phyloP scores from a whole-genome alignment of 2,797 vertebrate species.

The Acanthiza pusilla region DNA sequence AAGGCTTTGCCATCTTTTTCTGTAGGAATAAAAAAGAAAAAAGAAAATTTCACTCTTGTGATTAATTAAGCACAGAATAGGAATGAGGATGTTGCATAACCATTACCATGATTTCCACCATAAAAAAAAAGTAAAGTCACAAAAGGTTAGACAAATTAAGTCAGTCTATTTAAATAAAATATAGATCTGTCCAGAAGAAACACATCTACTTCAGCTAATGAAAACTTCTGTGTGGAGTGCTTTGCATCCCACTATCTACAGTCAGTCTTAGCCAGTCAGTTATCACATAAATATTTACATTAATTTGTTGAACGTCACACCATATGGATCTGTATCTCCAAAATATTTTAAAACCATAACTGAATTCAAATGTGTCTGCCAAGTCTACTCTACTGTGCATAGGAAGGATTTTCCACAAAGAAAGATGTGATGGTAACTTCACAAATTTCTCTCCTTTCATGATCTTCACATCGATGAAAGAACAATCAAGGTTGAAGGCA shows the following conservation, averaged over 20 bases:
- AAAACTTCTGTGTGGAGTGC: not conserved
- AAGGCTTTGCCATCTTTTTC: slow-evolving; percentile 99
- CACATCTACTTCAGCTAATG: not conserved
- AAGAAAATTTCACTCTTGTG: not conserved
- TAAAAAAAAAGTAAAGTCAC: not conserved
- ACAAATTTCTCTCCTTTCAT: not conserved
- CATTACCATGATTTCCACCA: not conserved
- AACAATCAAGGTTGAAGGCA: not conserved
- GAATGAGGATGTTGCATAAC: not conserved
- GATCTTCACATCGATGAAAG: not conserved
- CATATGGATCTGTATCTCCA: not conserved
- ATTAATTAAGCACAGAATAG: not conserved
- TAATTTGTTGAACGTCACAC: not conserved
- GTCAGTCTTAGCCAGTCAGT: not conserved
- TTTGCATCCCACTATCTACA: not conserved
- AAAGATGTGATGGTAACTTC: not conserved
- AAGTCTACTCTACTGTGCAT: not conserved
- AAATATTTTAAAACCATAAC: slow-evolving; percentile 7
- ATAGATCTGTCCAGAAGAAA: not conserved
- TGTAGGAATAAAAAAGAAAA: slow-evolving; percentile 38
- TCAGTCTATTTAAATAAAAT: not conserved
- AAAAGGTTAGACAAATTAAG: not conserved
- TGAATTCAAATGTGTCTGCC: not conserved
- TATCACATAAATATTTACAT: not conserved
- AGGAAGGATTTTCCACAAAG: not conserved